These are phyloP conservation scores for Endomychus coccineus DNA, from an alignment of 2,888 invertebrate genomes.

Conservation along the genomic window DNA sequence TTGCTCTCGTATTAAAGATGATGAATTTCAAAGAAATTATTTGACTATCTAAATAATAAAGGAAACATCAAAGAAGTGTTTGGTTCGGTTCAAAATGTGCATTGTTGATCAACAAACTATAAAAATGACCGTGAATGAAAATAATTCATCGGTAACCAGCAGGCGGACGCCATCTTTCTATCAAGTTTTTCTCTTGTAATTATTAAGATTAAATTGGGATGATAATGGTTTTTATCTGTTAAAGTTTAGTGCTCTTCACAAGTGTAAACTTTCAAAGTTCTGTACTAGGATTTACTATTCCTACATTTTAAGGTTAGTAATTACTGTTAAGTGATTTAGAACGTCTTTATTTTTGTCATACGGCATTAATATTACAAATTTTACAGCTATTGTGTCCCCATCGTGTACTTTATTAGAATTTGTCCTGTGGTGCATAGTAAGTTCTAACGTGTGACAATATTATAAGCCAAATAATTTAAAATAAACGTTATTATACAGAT, in stretches of 20 bases:
- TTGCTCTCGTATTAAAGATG: no score
- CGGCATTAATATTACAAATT: constrained; percentile 32
- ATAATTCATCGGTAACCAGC: constrained; percentile 45
- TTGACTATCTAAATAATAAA: no score
- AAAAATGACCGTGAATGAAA: constrained; percentile 45
- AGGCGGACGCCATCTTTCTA: constrained; percentile 54
- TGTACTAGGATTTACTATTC: constrained; percentile 12
- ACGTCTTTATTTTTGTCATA: constrained; percentile 15
- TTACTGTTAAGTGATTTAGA: no score
- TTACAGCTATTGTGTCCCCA: constrained; percentile 35
- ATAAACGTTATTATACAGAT: no score
- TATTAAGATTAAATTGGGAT: constrained; percentile 32
- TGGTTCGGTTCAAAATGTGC: constrained; percentile 32
- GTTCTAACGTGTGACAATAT: no score
- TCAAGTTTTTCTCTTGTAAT: constrained; percentile 45
- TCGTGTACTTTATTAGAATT: constrained; percentile 23
- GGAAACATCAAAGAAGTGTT: constrained; percentile 23
- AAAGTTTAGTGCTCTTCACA: constrained; percentile 27
- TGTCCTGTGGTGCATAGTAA: no score
- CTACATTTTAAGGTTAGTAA: constrained; percentile 12
- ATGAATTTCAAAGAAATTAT: no score
- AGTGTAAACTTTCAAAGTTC: constrained; percentile 18
- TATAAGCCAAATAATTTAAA: no score
- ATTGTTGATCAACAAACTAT: constrained; percentile 40
- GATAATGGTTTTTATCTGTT: constrained; percentile 31